phyloP scores from a whole-genome alignment of 1,140 invertebrate species.

The Pseudomyrmex flavicornis region DNA sequence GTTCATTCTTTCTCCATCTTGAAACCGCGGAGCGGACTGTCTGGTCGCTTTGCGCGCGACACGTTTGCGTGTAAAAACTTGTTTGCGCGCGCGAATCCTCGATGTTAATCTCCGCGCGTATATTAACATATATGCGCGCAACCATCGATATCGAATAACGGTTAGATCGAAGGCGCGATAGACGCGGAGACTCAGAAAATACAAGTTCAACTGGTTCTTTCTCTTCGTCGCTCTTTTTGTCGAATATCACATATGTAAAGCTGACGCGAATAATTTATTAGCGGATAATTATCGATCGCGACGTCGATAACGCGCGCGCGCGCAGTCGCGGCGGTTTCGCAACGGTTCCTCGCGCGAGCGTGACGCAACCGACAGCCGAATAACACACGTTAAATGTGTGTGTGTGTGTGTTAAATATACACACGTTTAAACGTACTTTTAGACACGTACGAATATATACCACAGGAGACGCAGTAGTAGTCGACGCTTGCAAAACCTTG shows the following conservation, averaged over 20 bases:
- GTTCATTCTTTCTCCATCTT: not conserved
- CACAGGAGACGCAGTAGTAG: slow-evolving; percentile 13
- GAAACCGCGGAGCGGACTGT: slow-evolving; percentile 15
- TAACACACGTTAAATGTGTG: slow-evolving; percentile 12
- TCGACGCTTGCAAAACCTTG: slow-evolving; percentile 25
- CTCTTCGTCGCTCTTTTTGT: slow-evolving; percentile 1
- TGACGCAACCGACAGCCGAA: slow-evolving; percentile 54
- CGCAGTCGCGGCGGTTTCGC: slow-evolving; percentile 36
- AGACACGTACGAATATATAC: not conserved
- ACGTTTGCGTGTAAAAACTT: slow-evolving; percentile 28
- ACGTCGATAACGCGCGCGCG: slow-evolving; percentile 42
- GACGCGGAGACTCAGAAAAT: slow-evolving; percentile 15
- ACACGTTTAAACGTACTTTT: too few species aligned
- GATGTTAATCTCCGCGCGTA: slow-evolving; percentile 36
- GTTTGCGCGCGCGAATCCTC: slow-evolving; percentile 26
- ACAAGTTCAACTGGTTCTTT: slow-evolving; percentile 52
- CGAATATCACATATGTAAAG: slow-evolving; percentile 35
- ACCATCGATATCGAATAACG: slow-evolving; percentile 54
- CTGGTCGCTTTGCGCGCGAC: slow-evolving; percentile 24
- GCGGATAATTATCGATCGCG: slow-evolving; percentile 63
- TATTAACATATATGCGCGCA: slow-evolving; percentile 27
- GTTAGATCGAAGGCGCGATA: slow-evolving; percentile 41
- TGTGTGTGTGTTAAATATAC: not conserved
- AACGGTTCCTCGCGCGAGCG: slow-evolving; percentile 45
- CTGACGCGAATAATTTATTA: slow-evolving; percentile 55